A percentile compares a stretch with the other conserved stretches of the same genome.
phyloP scores from a whole-genome alignment of 1,140 invertebrate species.

The Gryon sp. region DNA sequence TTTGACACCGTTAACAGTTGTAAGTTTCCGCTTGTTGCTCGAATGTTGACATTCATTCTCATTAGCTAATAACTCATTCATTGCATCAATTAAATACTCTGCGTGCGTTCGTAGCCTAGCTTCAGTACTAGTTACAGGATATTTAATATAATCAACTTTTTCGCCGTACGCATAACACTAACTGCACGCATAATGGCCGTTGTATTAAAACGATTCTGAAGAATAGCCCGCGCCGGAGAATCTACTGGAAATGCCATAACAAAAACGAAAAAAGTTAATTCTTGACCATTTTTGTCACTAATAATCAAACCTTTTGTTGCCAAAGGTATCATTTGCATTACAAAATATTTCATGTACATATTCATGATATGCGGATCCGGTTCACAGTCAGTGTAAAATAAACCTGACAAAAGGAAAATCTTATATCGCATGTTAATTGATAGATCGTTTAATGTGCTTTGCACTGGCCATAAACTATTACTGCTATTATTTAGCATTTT shows the following conservation, averaged over 20 bases:
- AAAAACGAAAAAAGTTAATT: background rate
- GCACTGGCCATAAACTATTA: constrained; percentile 26
- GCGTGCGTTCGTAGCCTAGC: constrained; percentile 2
- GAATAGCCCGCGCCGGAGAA: constrained; percentile 43
- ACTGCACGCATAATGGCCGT: constrained; percentile 45
- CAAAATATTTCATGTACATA: constrained; percentile 24
- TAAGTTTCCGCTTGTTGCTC: background rate
- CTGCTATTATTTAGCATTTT: constrained; percentile 16
- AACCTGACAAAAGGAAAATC: constrained; percentile 3
- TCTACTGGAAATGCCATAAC: constrained; percentile 30
- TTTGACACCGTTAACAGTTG: constrained; percentile 43
- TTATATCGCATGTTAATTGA: constrained; percentile 16
- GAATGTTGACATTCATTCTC: no score
- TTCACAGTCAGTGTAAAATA: constrained; percentile 7
- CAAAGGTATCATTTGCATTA: constrained; percentile 31
- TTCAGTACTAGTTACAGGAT: background rate
- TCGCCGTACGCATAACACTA: constrained; percentile 52
- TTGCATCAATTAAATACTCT: constrained; percentile 8
- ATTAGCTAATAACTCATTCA: no score
- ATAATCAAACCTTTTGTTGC: constrained; percentile 28
- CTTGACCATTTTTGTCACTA: constrained; percentile 10
- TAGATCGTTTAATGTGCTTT: constrained; percentile 4
- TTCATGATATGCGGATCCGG: constrained; percentile 3
- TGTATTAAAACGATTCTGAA: constrained; percentile 57
- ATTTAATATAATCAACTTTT: background rate